phyloP scores from a whole-genome alignment of 2,888 invertebrate genomes.

The Heliconius aoede region DNA sequence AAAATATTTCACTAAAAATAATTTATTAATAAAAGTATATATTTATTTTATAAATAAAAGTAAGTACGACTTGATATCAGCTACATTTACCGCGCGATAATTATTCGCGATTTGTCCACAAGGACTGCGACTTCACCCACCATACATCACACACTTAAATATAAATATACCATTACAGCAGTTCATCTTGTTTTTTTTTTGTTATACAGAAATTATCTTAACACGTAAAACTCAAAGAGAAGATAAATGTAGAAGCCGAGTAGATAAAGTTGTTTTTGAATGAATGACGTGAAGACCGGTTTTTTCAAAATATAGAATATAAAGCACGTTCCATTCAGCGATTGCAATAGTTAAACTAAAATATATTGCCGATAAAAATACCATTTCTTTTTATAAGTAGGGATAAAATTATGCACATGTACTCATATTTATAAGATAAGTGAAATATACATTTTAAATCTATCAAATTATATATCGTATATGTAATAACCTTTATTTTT shows the following conservation, averaged over 20 bases:
- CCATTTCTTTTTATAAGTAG: too few species aligned
- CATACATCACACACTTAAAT: conserved; percentile 29
- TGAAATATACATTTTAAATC: too few species aligned
- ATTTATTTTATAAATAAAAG: conserved; percentile 53
- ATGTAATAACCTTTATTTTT: too few species aligned
- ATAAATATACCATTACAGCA: conserved; percentile 32
- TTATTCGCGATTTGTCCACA: background rate
- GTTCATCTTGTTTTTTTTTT: background rate
- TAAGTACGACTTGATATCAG: conserved; percentile 56
- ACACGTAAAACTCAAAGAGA: too few species aligned
- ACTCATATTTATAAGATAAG: too few species aligned
- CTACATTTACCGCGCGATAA: background rate
- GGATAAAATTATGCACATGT: too few species aligned
- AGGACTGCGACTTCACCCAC: background rate
- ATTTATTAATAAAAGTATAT: too few species aligned
- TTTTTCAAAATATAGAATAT: background rate
- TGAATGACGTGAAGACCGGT: background rate
- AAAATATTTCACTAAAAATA: too few species aligned
- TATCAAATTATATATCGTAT: too few species aligned
- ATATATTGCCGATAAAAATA: too few species aligned
- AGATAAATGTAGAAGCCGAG: too few species aligned
- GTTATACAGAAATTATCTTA: background rate
- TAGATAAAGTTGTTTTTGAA: background rate
- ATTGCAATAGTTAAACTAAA: background rate
- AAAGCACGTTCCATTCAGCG: conserved; percentile 12